These are phyloP conservation scores for Oreocharis arfaki DNA, from an alignment of 2,113 vertebrate species.

Conservation along the genomic window DNA sequence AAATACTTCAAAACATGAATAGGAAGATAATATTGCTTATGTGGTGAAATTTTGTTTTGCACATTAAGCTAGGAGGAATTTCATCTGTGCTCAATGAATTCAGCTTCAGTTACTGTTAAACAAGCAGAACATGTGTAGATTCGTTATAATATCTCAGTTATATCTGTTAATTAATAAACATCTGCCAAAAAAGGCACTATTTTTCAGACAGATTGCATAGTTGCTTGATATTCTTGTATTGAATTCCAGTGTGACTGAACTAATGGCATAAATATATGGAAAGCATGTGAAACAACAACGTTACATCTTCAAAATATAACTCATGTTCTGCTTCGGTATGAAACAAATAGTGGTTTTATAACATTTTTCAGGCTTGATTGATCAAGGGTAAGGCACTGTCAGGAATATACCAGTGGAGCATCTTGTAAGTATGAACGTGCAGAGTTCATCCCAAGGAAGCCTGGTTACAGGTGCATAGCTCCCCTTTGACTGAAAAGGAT, in stretches of 20 bases:
- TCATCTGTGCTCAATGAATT: background rate
- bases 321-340: background rate
- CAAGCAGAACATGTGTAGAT: background rate
- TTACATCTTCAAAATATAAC: background rate
- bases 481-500: background rate
- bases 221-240: background rate
- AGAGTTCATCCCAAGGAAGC: background rate
- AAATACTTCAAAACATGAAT: background rate
- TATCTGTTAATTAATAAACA: conserved; percentile 3
- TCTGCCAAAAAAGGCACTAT: background rate
- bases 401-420: background rate
- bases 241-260: background rate
- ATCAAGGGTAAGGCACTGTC: background rate
- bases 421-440: background rate
- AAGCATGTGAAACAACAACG: background rate
- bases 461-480: background rate
- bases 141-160: background rate
- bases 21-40: background rate
- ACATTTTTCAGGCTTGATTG: background rate
- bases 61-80: background rate
- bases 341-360: background rate
- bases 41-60: background rate
- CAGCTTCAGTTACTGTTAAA: background rate
- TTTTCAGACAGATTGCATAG: background rate
- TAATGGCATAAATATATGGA: background rate